These are phyloP conservation scores for Trachops cirrhosus DNA, from an alignment of 2,797 vertebrate species.

Conservation along the genomic window DNA sequence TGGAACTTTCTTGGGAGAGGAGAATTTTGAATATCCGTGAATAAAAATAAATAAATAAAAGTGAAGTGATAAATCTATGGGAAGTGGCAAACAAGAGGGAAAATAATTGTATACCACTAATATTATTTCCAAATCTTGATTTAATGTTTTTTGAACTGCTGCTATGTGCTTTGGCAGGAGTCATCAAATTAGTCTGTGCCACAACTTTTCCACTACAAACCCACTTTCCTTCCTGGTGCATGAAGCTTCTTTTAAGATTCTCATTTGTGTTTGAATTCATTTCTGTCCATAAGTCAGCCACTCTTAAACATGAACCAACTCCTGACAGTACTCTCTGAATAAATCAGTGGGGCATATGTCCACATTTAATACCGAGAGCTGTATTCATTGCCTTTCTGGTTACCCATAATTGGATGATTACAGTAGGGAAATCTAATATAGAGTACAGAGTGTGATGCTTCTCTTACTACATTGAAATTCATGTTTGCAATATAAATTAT, in stretches of 20 bases:
- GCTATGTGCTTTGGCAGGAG: neutral
- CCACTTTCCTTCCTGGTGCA: conserved; percentile 53
- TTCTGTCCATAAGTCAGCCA: conserved; percentile 73
- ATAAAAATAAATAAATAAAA: conserved; percentile 11
- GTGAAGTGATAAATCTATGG: neutral
- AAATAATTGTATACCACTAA: neutral
- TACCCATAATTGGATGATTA: conserved; percentile 64
- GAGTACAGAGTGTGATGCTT: conserved; percentile 11
- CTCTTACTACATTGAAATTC: neutral
- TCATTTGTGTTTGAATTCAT: conserved; percentile 73
- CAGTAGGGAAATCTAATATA: conserved; percentile 58
- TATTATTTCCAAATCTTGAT: neutral
- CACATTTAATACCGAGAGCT: conserved; percentile 44
- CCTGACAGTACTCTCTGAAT: conserved; percentile 71
- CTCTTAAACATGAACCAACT: conserved; percentile 74
- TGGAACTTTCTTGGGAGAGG: conserved; percentile 37
- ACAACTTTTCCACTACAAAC: conserved; percentile 59
- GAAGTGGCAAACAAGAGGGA: neutral
- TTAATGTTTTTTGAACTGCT: neutral
- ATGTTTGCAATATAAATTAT: conserved; percentile 18
- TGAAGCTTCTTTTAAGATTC: conserved; percentile 72
- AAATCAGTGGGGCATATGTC: conserved; percentile 66
- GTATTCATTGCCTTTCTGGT: conserved; percentile 49
- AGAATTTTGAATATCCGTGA: neutral
- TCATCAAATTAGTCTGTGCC: conserved; percentile 45